These are phyloP conservation scores for Hypolimnas misippus DNA, from an alignment of 2,888 invertebrate species.

Conservation along the genomic window DNA sequence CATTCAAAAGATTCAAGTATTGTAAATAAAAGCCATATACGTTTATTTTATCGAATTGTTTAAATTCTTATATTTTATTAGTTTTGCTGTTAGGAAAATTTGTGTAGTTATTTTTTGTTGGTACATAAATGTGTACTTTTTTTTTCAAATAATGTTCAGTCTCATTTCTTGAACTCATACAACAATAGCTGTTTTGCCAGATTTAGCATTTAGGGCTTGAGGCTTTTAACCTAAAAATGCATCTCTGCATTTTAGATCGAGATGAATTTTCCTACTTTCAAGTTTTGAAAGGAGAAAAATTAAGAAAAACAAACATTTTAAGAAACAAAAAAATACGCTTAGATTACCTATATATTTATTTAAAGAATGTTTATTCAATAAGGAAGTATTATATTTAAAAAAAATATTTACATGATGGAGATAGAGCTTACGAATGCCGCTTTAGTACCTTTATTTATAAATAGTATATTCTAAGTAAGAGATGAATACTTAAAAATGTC, in stretches of 20 bases:
- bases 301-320: not conserved
- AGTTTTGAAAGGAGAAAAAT: not conserved
- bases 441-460: no score
- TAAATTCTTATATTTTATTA: conserved; percentile 15
- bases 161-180: not conserved
- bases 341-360: not conserved
- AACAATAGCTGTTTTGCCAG: not conserved
- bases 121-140: not conserved
- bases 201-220: not conserved
- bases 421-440: no score
- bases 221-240: conserved; percentile 1
- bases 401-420: no score
- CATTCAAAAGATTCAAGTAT: conserved; percentile 39
- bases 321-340: no score
- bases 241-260: not conserved
- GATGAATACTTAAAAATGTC: no score
- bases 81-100: not conserved
- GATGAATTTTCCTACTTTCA: not conserved
- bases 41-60: conserved; percentile 12
- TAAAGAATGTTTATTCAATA: no score
- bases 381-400: no score
- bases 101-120: not conserved
- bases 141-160: not conserved
- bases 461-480: no score
- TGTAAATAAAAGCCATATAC: conserved; percentile 16